A percentile compares a stretch with the other conserved stretches of the same genome.
Conservation (phyloP, 2,888 invertebrate genomes). For the Leucophenga montana region DNA sequence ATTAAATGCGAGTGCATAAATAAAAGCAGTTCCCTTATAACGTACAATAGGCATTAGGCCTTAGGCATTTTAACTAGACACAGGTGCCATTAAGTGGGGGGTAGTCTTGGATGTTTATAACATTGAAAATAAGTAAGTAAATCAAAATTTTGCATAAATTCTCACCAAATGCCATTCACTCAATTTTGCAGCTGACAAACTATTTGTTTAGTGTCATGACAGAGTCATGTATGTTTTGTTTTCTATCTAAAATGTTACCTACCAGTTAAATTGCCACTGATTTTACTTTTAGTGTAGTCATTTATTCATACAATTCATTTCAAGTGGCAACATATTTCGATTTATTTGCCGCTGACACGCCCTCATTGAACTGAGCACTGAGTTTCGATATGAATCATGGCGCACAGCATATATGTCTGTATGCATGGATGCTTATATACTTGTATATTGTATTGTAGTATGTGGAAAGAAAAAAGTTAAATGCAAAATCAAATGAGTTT, state of each 20-base stretch:
- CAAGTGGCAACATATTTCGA: conserved; percentile 18
- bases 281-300: background rate
- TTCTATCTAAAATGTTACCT: background rate
- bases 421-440: too few species aligned
- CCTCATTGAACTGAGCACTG: conserved; percentile 5
- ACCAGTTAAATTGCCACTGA: conserved; percentile 3
- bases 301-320: background rate
- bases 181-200: background rate
- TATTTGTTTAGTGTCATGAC: conserved; percentile 8
- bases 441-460: too few species aligned
- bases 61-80: too few species aligned
- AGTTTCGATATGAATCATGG: conserved; percentile 19
- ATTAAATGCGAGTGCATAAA: too few species aligned
- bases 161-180: conserved; percentile 1
- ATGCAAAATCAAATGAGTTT: conserved; percentile 15
- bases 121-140: too few species aligned
- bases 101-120: too few species aligned
- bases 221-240: conserved; percentile 1
- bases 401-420: background rate
- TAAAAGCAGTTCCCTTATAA: too few species aligned
- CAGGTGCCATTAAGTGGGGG: too few species aligned
- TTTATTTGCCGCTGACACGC: conserved; percentile 27
- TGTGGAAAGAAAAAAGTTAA: too few species aligned
- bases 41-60: too few species aligned
- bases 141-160: too few species aligned